Evolutionary conservation across 2,113 vertebrate genomes (phyloP), one percentile per base, ranked within the genome.

Genomic region (Sinocyclocheilus maitianheensis): DNA sequence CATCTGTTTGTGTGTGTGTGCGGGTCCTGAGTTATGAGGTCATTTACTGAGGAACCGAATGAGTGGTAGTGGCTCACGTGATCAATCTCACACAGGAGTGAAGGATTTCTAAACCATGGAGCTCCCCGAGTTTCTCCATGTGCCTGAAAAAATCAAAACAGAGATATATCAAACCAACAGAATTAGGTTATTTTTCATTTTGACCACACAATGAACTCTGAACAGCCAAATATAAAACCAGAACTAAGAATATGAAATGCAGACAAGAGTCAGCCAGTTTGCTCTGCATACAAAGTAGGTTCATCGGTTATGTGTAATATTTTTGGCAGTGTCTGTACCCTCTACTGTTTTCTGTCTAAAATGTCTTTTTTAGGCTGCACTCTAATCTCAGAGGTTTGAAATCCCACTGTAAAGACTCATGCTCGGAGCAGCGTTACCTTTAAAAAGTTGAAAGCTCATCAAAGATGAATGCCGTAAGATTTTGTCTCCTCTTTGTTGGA

Each of bases 31-130:
- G 79, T 81, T 81, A 81, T 81, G 62, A 10, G 62, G n/a, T 67
- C 62, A 67, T 48, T 46, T 69, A 72, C 1, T 55, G 30, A 53
- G 60, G 74, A 51, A 67, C n/a, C 16, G 3, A 67, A 30, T 46
- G 55, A 16, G n/a, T 55, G 63, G 65, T 48, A 60, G 55, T 4
- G 22, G 65, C 53, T 91, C 87, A 94, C 34, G 85, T 87, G 83
- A 96, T 10, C 0, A 95, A 65, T 88, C 97, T 97, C 93, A 94
- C 83, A 12, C 92, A 93, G 6, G 95, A 96, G 90, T 82, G 95
- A 63, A 99, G 95, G 89, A 97, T 95, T 88, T 97, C 94, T 81
- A 99, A 78, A 46, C 97, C 97, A 0, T 98, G 96, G n/a, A 98
- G 95, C 75, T 97, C 92, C 90, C 94, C 93, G 89, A 98, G 94